Evolutionary conservation across 2,113 vertebrate species (phyloP), one percentile per base, ranked within the genome.

Genomic region (Paedocypris sp.): DNA sequence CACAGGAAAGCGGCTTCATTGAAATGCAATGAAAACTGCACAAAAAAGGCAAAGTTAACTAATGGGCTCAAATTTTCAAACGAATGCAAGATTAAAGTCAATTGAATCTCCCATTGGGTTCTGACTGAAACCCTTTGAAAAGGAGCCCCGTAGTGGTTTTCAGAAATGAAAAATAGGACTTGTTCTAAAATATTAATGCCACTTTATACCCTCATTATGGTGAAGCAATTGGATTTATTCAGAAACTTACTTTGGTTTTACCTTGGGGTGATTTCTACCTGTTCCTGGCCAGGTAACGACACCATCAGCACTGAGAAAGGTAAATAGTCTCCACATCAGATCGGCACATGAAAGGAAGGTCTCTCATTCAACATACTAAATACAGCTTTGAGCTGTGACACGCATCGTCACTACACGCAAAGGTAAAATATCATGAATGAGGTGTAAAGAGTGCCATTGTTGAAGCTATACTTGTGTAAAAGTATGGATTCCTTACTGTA

Each of bases 51-150:
- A 86, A 84, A 87, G 83, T 82, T 81, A 83, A 82, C 84, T 86
- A 87, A 87, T 86, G 80, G 85, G 85, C 82, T 83, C 78, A 83
- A 83, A 87, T 86, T 86, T 87, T 86, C 83, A 85, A 87, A 86
- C 79, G 83, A 86, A 84, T 82, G 82, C 79, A 82, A 87, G 84
- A 87, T 87, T 87, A 86, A 87, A 87, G 85, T 81, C 81, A 84
- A 83, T 82, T 84, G 83, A 83, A 72, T 81, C 76, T 85, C 84
- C 85, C 83, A 81, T 80, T 77, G 85, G 83, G 83, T 86, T 85
- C 82, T 77, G 78, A 83, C 69, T 79, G 78, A 79, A 82, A 80
- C 68, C 74, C 85, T 87, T 87, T 87, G 84, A 87, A 87, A 84
- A 82, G 76, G 67, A 83, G 76, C 82, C 79, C 83, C 82, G 79